Evolutionary conservation across 2,888 invertebrate genomes (phyloP).

Genomic region (Pollenia griseotomentosa): DNA sequence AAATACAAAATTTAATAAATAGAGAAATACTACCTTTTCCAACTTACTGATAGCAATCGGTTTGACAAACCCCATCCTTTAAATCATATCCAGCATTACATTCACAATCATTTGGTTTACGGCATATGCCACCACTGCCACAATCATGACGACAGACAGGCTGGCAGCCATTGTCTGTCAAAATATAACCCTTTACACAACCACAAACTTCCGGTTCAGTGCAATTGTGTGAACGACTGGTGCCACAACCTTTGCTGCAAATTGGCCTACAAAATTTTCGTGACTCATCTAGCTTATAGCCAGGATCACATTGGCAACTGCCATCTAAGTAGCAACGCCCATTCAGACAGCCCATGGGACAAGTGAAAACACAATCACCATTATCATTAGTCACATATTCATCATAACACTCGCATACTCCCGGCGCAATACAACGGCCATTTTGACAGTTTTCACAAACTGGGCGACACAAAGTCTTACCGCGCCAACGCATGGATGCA

Average conservation of each 20-base stretch:
- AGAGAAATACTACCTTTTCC: too few relatives aligned
- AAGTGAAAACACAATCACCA: constrained; percentile 82
- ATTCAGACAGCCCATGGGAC: constrained; percentile 86
- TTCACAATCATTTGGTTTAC: constrained; percentile 84
- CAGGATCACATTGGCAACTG: constrained; percentile 88
- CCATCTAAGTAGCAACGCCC: constrained; percentile 86
- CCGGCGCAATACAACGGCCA: constrained; percentile 80
- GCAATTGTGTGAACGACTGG: constrained; percentile 80
- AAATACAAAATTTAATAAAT: background rate
- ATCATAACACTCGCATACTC: constrained; percentile 81
- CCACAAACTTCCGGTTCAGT: constrained; percentile 83
- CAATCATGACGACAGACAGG: constrained; percentile 82
- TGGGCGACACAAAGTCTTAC: constrained; percentile 78
- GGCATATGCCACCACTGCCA: constrained; percentile 85
- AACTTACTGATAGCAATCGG: constrained; percentile 83
- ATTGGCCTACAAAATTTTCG: constrained; percentile 87
- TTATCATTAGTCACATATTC: constrained; percentile 81
- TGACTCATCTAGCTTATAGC: constrained; percentile 86
- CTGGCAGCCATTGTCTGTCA: constrained; percentile 80
- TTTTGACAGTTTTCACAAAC: constrained; percentile 80
- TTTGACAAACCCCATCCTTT: constrained; percentile 81
- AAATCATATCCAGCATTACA: constrained; percentile 85
- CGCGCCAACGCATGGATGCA: constrained; percentile 75
- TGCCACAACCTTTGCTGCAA: constrained; percentile 84
- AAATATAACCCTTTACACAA: constrained; percentile 84